Percentiles rank a stretch among this genome's conserved stretches.
Evolutionary conservation across 2,888 invertebrate species (phyloP).

Genomic region (Nemotelus pantherinus): DNA sequence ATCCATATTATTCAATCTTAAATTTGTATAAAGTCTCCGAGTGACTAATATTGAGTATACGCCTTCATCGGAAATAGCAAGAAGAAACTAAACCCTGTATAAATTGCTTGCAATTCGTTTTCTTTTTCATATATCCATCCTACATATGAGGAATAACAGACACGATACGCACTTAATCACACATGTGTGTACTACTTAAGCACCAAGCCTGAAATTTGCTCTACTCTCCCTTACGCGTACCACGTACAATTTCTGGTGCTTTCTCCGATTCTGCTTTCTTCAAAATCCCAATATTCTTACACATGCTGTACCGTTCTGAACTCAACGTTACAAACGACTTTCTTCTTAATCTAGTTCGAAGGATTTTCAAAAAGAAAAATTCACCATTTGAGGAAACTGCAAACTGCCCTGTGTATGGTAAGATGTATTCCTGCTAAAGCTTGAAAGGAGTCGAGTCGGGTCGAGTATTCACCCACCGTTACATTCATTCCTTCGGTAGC

Average conservation of each 20-base stretch:
- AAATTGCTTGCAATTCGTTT: no score
- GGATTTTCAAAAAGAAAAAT: slow-evolving; percentile 23
- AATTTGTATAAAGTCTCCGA: no score
- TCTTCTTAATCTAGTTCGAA: slow-evolving; percentile 15
- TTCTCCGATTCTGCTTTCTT: neutral
- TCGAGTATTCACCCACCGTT: neutral
- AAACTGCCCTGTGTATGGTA: neutral
- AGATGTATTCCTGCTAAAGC: slow-evolving; percentile 11
- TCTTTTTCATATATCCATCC: neutral
- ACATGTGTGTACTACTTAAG: slow-evolving; percentile 34
- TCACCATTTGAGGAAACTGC: slow-evolving; percentile 16
- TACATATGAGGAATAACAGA: neutral
- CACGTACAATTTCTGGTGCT: neutral
- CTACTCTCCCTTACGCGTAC: neutral
- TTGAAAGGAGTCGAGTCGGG: neutral
- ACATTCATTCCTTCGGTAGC: neutral
- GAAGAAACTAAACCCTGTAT: no score
- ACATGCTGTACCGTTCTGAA: neutral
- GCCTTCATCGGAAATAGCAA: no score
- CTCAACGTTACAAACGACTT: neutral
- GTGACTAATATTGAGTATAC: no score
- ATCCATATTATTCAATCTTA: no score
- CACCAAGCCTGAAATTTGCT: neutral
- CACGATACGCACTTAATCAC: slow-evolving; percentile 12
- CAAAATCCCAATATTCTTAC: slow-evolving; percentile 10